A percentile compares a stretch with the other conserved stretches of the same genome.
Evolutionary conservation across 2,113 vertebrate species (phyloP).

Genomic region (Burhinus oedicnemus): DNA sequence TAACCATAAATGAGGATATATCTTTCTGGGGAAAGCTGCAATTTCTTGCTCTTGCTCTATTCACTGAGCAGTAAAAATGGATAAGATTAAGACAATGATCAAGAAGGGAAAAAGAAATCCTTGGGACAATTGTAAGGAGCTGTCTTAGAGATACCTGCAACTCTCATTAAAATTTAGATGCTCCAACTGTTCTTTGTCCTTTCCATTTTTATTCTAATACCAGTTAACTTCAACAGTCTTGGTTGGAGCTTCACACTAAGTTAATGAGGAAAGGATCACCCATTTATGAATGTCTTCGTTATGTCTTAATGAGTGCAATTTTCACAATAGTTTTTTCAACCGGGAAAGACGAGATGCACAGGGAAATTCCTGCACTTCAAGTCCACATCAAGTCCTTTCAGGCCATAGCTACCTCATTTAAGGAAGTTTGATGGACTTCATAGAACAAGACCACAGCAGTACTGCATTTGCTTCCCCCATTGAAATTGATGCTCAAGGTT

Average conservation of each 20-base stretch:
- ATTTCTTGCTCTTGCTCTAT: not conserved
- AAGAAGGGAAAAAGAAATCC: not conserved
- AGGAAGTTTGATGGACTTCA: not conserved
- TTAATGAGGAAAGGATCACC: not conserved
- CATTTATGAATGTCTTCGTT: not conserved
- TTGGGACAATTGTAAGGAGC: not conserved
- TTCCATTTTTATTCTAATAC: not conserved
- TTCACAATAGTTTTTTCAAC: not conserved
- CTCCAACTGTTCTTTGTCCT: not conserved
- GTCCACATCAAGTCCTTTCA: not conserved
- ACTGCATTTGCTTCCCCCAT: not conserved
- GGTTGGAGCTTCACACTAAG: not conserved
- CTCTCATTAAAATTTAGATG: not conserved
- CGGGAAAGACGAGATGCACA: not conserved
- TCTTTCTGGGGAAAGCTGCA: not conserved
- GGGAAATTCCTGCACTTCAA: not conserved
- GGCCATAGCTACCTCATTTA: not conserved
- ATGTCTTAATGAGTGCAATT: not conserved
- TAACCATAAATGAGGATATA: not conserved
- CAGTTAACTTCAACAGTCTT: not conserved
- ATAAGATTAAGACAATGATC: not conserved
- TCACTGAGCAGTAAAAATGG: not conserved
- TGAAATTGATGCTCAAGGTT: not conserved
- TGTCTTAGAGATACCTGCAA: not conserved
- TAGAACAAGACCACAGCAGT: not conserved